These are phyloP conservation scores for Nomada fucata DNA, from an alignment of 2,888 invertebrate species.

Conservation along the genomic window DNA sequence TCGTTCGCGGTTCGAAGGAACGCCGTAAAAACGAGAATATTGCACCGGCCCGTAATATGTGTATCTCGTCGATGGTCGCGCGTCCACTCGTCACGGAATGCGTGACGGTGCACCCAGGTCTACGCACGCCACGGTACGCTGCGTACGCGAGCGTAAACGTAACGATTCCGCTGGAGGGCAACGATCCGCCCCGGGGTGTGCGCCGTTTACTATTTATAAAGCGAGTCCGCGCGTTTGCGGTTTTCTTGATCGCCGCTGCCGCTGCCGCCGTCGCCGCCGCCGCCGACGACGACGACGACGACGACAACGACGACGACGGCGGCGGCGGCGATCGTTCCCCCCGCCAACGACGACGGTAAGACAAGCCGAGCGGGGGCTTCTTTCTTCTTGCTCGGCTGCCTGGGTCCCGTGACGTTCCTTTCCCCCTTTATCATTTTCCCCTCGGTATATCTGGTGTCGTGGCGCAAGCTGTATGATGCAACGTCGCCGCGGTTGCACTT, in stretches of 20 bases:
- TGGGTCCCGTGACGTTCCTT: not conserved
- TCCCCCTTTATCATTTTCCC: constrained; percentile 31
- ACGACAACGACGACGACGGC: not conserved
- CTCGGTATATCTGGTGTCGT: constrained; percentile 51
- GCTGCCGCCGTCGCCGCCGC: too few species aligned
- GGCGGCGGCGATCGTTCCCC: not conserved
- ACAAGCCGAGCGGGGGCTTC: constrained; percentile 14
- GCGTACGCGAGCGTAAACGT: constrained; percentile 70
- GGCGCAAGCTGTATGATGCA: constrained; percentile 47
- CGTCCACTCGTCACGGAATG: constrained; percentile 43
- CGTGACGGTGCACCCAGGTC: constrained; percentile 49
- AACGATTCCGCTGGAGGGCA: constrained; percentile 64
- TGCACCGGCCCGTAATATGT: constrained; percentile 8
- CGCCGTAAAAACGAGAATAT: not conserved
- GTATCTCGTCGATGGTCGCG: constrained; percentile 30
- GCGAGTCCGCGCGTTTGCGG: not conserved
- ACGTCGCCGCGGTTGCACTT: constrained; percentile 43
- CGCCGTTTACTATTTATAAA: constrained; percentile 15
- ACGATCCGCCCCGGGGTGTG: constrained; percentile 57
- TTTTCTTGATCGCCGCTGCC: too few species aligned
- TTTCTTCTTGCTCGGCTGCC: not conserved
- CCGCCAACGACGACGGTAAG: constrained; percentile 7
- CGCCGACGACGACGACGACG: not conserved
- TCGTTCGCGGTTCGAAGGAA: not conserved
- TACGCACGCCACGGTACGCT: constrained; percentile 66